These are phyloP conservation scores for Eubasilissa regina DNA, from an alignment of 1,140 invertebrate species.

Conservation along the genomic window DNA sequence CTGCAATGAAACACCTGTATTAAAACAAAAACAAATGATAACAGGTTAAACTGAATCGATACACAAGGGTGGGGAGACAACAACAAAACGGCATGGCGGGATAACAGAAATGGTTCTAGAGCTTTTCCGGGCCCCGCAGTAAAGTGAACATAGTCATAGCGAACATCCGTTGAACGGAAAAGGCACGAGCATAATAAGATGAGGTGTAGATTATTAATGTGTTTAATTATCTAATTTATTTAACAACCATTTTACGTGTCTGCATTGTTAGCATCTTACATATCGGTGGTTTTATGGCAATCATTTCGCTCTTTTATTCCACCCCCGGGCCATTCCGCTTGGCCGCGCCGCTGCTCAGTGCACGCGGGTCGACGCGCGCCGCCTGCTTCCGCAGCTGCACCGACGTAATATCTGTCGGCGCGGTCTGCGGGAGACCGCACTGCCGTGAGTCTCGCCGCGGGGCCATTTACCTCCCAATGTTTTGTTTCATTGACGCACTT, in stretches of 20 bases:
- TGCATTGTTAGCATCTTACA: not conserved
- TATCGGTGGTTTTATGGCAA: not conserved
- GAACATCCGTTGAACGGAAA: no score
- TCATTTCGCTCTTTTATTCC: slow-evolving; percentile 1
- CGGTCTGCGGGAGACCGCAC: not conserved
- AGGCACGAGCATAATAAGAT: no score
- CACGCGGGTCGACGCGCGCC: not conserved
- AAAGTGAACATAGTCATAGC: no score
- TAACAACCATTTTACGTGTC: not conserved
- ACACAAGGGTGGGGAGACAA: no score
- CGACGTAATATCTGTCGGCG: not conserved
- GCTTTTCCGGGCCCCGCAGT: no score
- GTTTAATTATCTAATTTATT: not conserved
- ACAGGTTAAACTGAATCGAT: no score
- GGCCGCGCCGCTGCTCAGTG: not conserved
- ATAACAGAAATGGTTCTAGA: no score
- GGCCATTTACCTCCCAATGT: no score
- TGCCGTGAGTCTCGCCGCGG: not conserved
- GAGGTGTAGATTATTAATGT: not conserved
- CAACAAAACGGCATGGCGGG: no score
- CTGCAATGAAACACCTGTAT: no score
- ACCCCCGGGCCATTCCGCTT: not conserved
- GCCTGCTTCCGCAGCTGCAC: not conserved
- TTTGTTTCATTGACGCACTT: no score
- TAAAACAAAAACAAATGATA: no score